phyloP scores from a whole-genome alignment of 2,113 vertebrate species.

The Meleagris gallopavo region DNA sequence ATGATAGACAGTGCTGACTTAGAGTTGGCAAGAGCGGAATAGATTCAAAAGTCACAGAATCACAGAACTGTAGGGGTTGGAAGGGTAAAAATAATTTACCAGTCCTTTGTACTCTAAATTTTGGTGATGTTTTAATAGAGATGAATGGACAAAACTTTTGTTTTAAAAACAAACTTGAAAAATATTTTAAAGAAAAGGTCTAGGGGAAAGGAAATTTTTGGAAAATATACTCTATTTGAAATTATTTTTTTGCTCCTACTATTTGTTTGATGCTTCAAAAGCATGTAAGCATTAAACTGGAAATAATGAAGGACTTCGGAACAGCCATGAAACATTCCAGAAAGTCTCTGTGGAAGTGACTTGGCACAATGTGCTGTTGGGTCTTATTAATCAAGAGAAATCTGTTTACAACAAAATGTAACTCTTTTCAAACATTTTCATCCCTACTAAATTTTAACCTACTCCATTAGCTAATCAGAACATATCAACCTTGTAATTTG shows the following conservation, averaged over 20 bases:
- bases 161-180: not conserved
- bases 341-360: not conserved
- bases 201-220: not conserved
- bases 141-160: not conserved
- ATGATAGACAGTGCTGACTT: not conserved
- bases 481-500: not conserved
- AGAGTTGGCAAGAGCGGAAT: not conserved
- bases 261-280: not conserved
- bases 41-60: no score
- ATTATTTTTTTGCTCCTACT: not conserved
- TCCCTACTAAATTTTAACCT: not conserved
- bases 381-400: not conserved
- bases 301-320: not conserved
- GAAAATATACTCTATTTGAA: not conserved
- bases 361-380: rapidly evolving
- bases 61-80: no score
- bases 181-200: not conserved
- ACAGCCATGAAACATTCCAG: not conserved
- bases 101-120: not conserved
- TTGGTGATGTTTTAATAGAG: not conserved
- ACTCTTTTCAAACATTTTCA: not conserved
- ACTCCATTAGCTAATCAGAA: not conserved
- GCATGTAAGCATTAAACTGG: not conserved
- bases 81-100: constrained; percentile 12
- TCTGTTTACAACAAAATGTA: not conserved